Conservation (phyloP, 2,113 vertebrate genomes). For the Tetrao urogallus region DNA sequence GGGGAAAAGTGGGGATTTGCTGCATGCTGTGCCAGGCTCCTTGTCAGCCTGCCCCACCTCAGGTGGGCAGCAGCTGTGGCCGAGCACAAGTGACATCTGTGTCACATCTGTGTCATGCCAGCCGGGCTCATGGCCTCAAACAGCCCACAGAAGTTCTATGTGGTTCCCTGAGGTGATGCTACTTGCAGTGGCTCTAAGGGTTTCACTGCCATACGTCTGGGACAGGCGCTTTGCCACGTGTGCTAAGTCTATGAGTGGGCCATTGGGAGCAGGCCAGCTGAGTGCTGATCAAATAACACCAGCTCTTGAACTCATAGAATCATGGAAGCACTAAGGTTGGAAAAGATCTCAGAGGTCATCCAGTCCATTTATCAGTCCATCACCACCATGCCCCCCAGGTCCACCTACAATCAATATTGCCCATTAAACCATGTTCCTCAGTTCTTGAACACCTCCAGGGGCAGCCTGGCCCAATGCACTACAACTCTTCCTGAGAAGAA, state of each 20-base stretch:
- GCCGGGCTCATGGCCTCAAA: not conserved
- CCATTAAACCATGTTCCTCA: too few species aligned
- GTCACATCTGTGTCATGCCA: too few species aligned
- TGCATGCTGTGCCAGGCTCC: not conserved
- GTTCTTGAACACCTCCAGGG: too few species aligned
- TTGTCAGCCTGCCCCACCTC: not conserved
- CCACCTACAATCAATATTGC: too few species aligned
- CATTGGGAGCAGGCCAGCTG: not conserved
- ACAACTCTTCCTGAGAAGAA: too few species aligned
- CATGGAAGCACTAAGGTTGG: too few species aligned
- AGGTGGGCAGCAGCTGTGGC: not conserved
- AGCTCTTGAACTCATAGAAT: not conserved
- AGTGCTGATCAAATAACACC: not conserved
- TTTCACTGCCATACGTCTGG: not conserved
- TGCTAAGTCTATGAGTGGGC: not conserved
- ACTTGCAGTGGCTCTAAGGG: rapidly evolving
- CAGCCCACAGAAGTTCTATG: not conserved
- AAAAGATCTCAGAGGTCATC: too few species aligned
- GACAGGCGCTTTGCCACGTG: rapidly evolving
- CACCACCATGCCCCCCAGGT: too few species aligned
- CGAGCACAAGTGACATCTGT: not conserved
- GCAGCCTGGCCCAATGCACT: too few species aligned
- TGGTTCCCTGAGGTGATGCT: not conserved
- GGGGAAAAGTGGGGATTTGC: rapidly evolving
- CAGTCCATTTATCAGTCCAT: too few species aligned